Evolutionary conservation across 1,140 invertebrate genomes (phyloP), one percentile per base, ranked within the genome.

Genomic region (Leptinotarsa lineolata): DNA sequence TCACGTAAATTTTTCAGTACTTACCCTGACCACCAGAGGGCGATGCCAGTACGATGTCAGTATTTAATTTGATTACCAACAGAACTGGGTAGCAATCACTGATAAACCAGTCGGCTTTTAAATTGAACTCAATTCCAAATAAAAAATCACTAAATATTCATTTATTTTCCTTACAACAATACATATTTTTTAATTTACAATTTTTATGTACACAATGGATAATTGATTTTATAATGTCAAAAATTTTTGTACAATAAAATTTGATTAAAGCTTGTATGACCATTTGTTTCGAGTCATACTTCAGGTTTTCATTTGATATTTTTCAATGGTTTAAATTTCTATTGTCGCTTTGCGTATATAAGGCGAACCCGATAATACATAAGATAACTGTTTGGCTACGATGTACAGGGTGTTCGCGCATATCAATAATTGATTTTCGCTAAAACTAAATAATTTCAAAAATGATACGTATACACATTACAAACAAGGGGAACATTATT

Each of bases 61-160:
- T n/a, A n/a, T n/a, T n/a, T n/a, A n/a, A n/a, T n/a, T n/a, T n/a
- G n/a, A n/a, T n/a, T n/a, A n/a, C n/a, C n/a, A n/a, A n/a, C n/a
- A n/a, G n/a, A n/a, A n/a, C n/a, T n/a, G n/a, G n/a, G n/a, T n/a
- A n/a, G n/a, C n/a, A n/a, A n/a, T n/a, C n/a, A n/a, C n/a, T n/a
- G n/a, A n/a, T n/a, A n/a, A n/a, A n/a, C n/a, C n/a, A n/a, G n/a
- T n/a, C n/a, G n/a, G n/a, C n/a, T n/a, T n/a, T n/a, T n/a, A n/a
- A n/a, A n/a, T n/a, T 39, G 8, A 8, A 39, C 30, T 39, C 58
- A n/a, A n/a, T 59, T 20, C 11, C 15, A n/a, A n/a, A 78, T 80
- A 81, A 74, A 81, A 79, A 81, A n/a, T 79, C 74, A 76, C 79
- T 81, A 81, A 81, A 81, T 81, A 79, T 81, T 81, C 78, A 77